These are phyloP conservation scores for Eudorcas thomsonii DNA, from an alignment of 2,113 vertebrate genomes.

Conservation along the genomic window DNA sequence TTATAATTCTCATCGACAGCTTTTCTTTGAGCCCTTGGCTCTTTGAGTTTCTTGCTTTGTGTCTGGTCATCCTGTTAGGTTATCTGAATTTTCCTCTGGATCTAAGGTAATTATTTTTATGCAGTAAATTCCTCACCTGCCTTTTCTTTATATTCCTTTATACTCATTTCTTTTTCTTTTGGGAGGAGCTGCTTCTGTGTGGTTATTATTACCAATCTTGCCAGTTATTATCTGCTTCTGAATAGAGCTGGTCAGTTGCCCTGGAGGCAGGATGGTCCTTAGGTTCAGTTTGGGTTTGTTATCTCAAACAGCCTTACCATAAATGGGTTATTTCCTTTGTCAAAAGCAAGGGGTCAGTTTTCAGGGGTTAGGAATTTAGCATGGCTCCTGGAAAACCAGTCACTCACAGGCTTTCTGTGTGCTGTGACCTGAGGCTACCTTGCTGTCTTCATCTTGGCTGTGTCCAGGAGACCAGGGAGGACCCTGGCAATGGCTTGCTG, in stretches of 20 bases:
- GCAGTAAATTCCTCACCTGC: neutral
- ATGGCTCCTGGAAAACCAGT: neutral
- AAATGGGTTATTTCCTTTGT: neutral
- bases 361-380: neutral
- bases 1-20: neutral
- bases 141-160: neutral
- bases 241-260: fast-evolving
- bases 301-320: neutral
- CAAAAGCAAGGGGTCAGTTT: neutral
- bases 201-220: neutral
- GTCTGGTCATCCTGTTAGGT: neutral
- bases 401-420: neutral
- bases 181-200: neutral
- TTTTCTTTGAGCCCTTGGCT: neutral
- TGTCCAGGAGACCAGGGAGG: neutral
- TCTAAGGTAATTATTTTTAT: neutral
- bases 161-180: neutral
- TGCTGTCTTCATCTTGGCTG: neutral
- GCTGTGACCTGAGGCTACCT: neutral
- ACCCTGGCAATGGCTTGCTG: fast-evolving
- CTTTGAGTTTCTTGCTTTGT: neutral
- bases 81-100: neutral
- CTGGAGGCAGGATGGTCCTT: neutral
- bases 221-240: neutral
- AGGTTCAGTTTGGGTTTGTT: neutral